A percentile compares a stretch with the other conserved stretches of the same genome.
Evolutionary conservation across 1,140 invertebrate species (phyloP).

Genomic region (Homalodisca vitripennis): DNA sequence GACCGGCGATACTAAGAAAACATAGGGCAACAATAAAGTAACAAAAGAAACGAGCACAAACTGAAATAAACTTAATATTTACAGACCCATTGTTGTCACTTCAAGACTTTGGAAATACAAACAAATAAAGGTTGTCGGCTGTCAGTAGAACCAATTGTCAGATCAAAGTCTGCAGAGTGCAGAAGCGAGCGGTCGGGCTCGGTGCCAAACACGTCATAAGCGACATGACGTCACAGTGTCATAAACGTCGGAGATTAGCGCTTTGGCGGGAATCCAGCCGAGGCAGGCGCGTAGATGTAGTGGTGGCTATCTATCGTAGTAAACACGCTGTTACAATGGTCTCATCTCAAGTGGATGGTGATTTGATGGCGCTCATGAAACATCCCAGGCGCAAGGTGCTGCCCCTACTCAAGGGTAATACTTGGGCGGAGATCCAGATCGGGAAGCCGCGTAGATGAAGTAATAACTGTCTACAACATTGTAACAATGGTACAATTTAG

Average conservation of each 20-base stretch:
- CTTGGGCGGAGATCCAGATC: no score
- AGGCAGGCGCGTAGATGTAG: neutral
- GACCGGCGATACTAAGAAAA: no score
- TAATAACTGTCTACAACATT: no score
- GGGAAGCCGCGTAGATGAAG: no score
- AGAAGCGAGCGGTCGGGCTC: neutral
- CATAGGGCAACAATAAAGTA: no score
- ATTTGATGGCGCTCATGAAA: neutral
- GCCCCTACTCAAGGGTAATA: no score
- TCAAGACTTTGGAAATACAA: neutral
- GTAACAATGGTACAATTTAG: no score
- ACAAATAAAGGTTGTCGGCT: constrained; percentile 4
- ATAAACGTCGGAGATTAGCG: neutral
- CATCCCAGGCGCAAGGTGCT: no score
- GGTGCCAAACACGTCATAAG: neutral
- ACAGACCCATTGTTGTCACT: constrained; percentile 13
- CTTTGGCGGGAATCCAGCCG: neutral
- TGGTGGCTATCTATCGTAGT: constrained; percentile 2
- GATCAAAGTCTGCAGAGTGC: neutral
- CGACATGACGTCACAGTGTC: constrained; percentile 7
- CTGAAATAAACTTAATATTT: neutral
- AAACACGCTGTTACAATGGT: neutral
- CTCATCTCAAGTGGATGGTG: neutral
- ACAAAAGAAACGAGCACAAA: constrained; percentile 1
- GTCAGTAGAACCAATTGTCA: neutral